These are phyloP conservation scores for Cephus cinctus DNA, from an alignment of 1,140 invertebrate species.

Conservation along the genomic window DNA sequence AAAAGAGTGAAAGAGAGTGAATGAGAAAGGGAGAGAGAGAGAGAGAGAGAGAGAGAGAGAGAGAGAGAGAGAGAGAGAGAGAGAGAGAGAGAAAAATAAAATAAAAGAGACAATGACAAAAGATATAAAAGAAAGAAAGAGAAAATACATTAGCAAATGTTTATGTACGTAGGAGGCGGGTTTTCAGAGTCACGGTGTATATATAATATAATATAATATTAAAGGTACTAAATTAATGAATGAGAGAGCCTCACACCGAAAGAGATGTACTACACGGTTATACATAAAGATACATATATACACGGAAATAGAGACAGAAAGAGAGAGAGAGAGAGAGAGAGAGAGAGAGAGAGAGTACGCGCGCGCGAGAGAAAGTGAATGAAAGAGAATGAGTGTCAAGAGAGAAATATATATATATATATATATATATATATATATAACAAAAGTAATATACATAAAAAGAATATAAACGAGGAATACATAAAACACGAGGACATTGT, in stretches of 20 bases:
- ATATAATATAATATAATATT: constrained; percentile 45
- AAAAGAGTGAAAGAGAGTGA: constrained; percentile 28
- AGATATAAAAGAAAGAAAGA: not conserved
- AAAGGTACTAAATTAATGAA: constrained; percentile 46
- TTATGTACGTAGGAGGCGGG: constrained; percentile 6
- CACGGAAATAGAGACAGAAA: constrained; percentile 7
- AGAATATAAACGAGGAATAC: constrained; percentile 6
- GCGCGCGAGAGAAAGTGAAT: no score
- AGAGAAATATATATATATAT: no score
- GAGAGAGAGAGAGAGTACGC: no score
- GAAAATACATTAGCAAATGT: constrained; percentile 1
- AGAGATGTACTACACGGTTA: no score
- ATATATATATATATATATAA: no score
- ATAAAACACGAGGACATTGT: constrained; percentile 9
- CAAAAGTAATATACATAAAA: no score
- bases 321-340: constrained; percentile 6
- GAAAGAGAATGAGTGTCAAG: no score
- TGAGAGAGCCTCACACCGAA: constrained; percentile 28
- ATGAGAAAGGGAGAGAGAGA: constrained; percentile 24
- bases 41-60: constrained; percentile 15
- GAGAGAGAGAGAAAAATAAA: constrained; percentile 12
- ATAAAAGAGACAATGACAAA: not conserved
- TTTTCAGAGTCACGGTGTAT: constrained; percentile 32
- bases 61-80: constrained; percentile 20
- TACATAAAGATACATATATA: constrained; percentile 10